Evolutionary conservation across 2,113 vertebrate genomes (phyloP).

Genomic region (Mandrillus leucophaeus): DNA sequence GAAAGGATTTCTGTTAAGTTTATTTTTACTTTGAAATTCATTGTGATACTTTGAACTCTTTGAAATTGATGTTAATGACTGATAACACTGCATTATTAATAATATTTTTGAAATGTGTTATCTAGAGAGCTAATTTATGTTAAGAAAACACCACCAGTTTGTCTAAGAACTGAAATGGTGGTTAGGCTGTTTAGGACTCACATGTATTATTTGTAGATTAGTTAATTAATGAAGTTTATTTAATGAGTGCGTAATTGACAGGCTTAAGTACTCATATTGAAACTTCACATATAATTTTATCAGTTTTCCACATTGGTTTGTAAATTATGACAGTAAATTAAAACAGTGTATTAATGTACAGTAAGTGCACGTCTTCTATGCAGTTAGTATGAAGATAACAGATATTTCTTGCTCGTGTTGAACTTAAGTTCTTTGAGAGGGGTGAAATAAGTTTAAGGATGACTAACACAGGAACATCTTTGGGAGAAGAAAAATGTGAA

Average conservation of each 20-base stretch:
- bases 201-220: constrained; percentile 57
- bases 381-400: constrained; percentile 24
- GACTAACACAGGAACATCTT: background rate
- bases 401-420: background rate
- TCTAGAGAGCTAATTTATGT: constrained; percentile 53
- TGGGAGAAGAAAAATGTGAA: background rate
- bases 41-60: constrained; percentile 47
- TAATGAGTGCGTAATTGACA: constrained; percentile 52
- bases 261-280: constrained; percentile 25
- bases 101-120: constrained; percentile 64
- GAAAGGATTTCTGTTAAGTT: constrained; percentile 11
- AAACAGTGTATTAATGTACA: constrained; percentile 34
- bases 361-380: background rate
- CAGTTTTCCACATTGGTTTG: constrained; percentile 45
- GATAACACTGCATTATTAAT: constrained; percentile 52
- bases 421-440: constrained; percentile 1
- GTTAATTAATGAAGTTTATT: constrained; percentile 55
- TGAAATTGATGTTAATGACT: constrained; percentile 56
- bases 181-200: constrained; percentile 51
- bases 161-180: constrained; percentile 51
- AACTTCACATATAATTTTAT: constrained; percentile 50
- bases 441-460: constrained; percentile 14
- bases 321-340: constrained; percentile 40
- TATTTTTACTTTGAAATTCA: constrained; percentile 55
- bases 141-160: constrained; percentile 48